Base-by-base conservation (phyloP, 2,888 invertebrate species). In the Linyphia triangularis region DNA sequence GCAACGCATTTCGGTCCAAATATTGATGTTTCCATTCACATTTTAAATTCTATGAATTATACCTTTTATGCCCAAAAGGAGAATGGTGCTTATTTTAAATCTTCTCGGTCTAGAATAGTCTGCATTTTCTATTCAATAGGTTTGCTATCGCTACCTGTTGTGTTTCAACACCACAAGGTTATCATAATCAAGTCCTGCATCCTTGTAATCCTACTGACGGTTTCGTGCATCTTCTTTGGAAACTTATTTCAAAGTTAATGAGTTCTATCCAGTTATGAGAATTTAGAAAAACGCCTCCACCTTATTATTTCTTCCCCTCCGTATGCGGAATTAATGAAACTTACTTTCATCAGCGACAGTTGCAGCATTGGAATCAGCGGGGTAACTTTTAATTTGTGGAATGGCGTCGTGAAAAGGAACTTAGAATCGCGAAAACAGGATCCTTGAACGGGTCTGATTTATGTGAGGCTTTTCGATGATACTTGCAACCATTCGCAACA, bases 371-470 rank as follows among this genome's bases (percentile, higher is more conserved):
- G 51, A 51, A 51, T 51, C 51, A 51, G 51, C 51, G 51, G 33
- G 63, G 72, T 19, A 19, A 73, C 40, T 30, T 16, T 61, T 51
- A 79, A 65, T 72, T 63, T 72, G 40, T 26, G 51, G 59, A 72
- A 85, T 79, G 73, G 40, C 67, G 75, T 78, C 57, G 59, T 13
- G 16, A 33, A 40, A 63, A 59, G 63, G 30, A 33, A 9, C 51
- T 6, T 26, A 26, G 37, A 40, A 63, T 67, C 26, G 26, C 57
- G 65, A 79, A 86, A 81, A 63, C 51, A 63, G 73, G 81, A 86
- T 81, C 86, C 81, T 81, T 86, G 86, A 72, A 73, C n/a, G 51
- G 72, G 30, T 37, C 73, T 86, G 86, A 86, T 86, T 86, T 86
- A 86, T 86, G 86, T 73, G 73, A 40, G 51, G 69, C 59, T 57